Base-by-base conservation (phyloP, 2,113 vertebrate genomes). In the Cinclus cinclus region DNA sequence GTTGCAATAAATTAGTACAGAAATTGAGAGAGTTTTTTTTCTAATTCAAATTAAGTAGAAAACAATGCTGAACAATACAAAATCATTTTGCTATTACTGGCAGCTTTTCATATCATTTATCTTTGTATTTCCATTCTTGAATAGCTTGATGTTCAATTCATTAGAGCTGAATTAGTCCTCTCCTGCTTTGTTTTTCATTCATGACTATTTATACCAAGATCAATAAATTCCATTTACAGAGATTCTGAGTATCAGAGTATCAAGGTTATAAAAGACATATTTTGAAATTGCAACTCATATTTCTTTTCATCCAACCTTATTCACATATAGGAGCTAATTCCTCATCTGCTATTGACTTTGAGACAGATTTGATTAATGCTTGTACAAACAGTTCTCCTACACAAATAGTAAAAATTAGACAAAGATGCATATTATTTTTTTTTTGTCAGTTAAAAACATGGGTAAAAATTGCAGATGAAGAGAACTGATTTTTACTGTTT, bases 221-320 rank as follows among this genome's bases (percentile, higher is more conserved):
- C 78, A 93, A 82, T 91, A 91, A 87, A 82, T 87, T 90, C 74
- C 12, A 56, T 76, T 91, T 93, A 70, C 39, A n/a, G 23, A 63
- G 69, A 84, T 69, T 50, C 37, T 56, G 19, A 73, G 41, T 69
- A 65, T 69, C 50, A 73, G 28, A 84, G 44, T 52, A 74, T 13
- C 13, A 91, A 91, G 55, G 69, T 77, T 77, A 89, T 52, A 89
- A 77, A 89, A 81, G 10, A 49, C 6, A 9, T 28, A 69, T 89
- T 84, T 91, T 81, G 37, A 83, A 77, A 87, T 44, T 74, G 11
- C 8, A 87, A 41, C 37, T 69, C 76, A 37, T 64, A 80, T 89
- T 80, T 91, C 27, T 81, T 89, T 83, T 70, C 24, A 62, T 89
- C 28, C 11, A 84, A 18, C 2, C 4, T 74, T 77, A 65, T 52